Conservation (phyloP, 1,140 invertebrate genomes). For the Drosophila watanabei region DNA sequence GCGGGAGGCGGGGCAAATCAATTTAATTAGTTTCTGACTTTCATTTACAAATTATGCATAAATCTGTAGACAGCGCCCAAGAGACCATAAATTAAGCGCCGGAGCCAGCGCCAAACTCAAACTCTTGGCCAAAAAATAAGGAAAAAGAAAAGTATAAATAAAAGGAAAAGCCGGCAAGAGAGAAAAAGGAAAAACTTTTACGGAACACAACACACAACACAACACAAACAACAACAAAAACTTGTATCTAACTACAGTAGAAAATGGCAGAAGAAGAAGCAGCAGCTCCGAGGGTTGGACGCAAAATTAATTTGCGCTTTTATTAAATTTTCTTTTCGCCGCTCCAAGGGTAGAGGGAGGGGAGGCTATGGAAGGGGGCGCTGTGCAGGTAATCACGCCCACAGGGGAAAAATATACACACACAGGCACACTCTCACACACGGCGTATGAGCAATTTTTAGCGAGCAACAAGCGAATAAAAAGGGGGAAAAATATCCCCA, state of each 20-base stretch:
- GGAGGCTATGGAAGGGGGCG: neutral
- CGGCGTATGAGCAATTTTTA: constrained; percentile 71
- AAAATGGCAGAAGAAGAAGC: constrained; percentile 18
- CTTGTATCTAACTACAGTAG: constrained; percentile 77
- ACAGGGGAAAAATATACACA: constrained; percentile 30
- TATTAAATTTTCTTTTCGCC: constrained; percentile 73
- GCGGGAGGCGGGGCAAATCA: constrained; percentile 56
- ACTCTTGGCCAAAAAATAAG: constrained; percentile 39
- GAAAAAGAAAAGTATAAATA: neutral
- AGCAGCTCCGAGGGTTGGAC: constrained; percentile 60
- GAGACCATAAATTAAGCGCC: constrained; percentile 81
- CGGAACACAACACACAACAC: constrained; percentile 51
- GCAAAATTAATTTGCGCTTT: constrained; percentile 83
- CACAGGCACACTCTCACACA: constrained; percentile 4
- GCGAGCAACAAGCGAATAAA: constrained; percentile 69
- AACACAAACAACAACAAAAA: constrained; percentile 69
- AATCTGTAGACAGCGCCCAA: constrained; percentile 81
- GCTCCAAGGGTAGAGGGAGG: neutral
- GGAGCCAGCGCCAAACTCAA: constrained; percentile 60
- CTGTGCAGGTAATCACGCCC: constrained; percentile 69
- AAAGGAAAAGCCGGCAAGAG: constrained; percentile 11
- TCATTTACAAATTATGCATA: constrained; percentile 84
- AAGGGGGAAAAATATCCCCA: constrained; percentile 25
- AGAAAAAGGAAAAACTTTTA: constrained; percentile 54
- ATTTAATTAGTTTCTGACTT: constrained; percentile 83